phyloP scores from a whole-genome alignment of 2,797 vertebrate genomes.

The Distichodus sexfasciatus region DNA sequence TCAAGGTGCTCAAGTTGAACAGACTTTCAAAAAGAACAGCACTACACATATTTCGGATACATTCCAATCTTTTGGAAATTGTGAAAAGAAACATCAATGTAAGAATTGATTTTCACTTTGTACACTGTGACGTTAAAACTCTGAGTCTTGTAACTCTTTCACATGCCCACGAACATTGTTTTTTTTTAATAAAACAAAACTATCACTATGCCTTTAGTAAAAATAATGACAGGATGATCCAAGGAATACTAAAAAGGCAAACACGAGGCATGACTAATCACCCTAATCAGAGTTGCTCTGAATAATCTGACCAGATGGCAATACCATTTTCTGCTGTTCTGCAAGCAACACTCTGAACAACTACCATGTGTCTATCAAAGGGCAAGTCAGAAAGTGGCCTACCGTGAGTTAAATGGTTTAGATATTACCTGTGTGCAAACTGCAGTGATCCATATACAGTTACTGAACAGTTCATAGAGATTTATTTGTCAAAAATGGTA shows the following conservation, averaged over 20 bases:
- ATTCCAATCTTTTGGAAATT: too few species aligned
- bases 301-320: constrained; percentile 61
- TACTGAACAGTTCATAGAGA: neutral
- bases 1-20: too few species aligned
- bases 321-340: constrained; percentile 40
- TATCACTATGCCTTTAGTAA: neutral
- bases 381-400: constrained; percentile 35
- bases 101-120: too few species aligned
- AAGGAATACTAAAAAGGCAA: constrained; percentile 41
- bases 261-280: constrained; percentile 56
- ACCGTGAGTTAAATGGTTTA: constrained; percentile 14
- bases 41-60: too few species aligned
- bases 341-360: constrained; percentile 54
- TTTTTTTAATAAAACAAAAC: too few species aligned
- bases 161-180: too few species aligned
- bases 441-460: neutral
- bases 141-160: too few species aligned
- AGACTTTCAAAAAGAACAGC: too few species aligned
- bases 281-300: constrained; percentile 37
- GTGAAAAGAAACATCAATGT: too few species aligned
- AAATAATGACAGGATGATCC: constrained; percentile 6
- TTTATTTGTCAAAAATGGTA: neutral
- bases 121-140: too few species aligned
- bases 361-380: constrained; percentile 65
- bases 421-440: constrained; percentile 6